Conservation (phyloP, 2,888 invertebrate genomes). For the Petrolisthes manimaculis region DNA sequence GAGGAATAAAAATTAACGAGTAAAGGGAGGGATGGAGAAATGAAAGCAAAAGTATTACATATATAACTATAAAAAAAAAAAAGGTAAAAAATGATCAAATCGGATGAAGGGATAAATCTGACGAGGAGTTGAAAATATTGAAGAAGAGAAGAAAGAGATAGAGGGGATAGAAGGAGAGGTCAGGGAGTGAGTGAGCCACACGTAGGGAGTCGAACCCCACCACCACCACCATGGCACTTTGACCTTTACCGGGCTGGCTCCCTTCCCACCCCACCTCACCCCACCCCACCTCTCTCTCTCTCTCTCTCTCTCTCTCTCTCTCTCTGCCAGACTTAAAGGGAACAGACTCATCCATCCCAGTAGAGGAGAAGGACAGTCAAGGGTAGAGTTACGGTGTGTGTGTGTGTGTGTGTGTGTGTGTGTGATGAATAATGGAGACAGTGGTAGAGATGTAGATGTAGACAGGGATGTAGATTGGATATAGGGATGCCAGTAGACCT, state of each 20-base stretch:
- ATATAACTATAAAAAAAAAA: not conserved
- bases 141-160: not conserved
- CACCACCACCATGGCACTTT: not conserved
- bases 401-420: too few relatives aligned
- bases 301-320: constrained; percentile 30
- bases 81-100: not conserved
- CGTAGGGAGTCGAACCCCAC: not conserved
- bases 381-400: too few relatives aligned
- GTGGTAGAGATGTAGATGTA: not conserved
- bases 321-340: constrained; percentile 9
- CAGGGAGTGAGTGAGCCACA: not conserved
- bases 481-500: not conserved
- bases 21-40: not conserved
- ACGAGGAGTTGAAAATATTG: not conserved
- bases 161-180: not conserved
- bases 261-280: not conserved
- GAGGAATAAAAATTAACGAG: not conserved
- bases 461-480: not conserved
- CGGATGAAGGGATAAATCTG: not conserved
- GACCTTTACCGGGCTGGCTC: not conserved
- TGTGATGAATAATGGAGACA: too few relatives aligned
- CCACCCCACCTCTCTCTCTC: not conserved
- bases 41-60: not conserved
- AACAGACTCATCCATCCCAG: not conserved
- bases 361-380: constrained; percentile 1